These are phyloP conservation scores for Arbacia lixula DNA, from an alignment of 53 echinoderm and acorn worm genomes.

Conservation along the genomic window DNA sequence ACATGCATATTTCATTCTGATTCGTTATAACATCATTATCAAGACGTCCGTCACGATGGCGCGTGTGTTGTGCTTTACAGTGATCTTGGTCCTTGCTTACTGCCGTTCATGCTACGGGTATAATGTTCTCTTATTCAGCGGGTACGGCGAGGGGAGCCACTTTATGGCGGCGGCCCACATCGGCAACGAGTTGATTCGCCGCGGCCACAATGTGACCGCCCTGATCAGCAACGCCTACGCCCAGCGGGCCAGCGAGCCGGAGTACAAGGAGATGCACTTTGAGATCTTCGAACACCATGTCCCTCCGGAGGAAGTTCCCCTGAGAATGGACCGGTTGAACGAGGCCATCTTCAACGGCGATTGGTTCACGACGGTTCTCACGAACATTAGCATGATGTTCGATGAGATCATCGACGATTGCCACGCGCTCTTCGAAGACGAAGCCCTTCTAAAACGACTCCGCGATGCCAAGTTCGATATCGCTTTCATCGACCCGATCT, in stretches of 20 bases:
- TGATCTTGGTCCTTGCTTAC: too few relatives aligned
- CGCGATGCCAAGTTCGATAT: slow-evolving; percentile 35
- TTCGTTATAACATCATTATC: too few relatives aligned
- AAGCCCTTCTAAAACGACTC: not conserved
- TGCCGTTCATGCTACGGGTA: too few relatives aligned
- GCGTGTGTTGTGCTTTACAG: too few relatives aligned
- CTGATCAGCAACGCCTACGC: slow-evolving; percentile 34
- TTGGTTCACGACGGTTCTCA: not conserved
- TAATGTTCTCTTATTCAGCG: slow-evolving; percentile 30
- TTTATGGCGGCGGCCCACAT: slow-evolving; percentile 24
- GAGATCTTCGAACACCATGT: slow-evolving; percentile 37
- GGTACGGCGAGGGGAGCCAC: slow-evolving; percentile 44
- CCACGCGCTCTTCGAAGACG: slow-evolving; percentile 5
- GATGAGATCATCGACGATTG: slow-evolving; percentile 12
- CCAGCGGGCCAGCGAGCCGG: not conserved
- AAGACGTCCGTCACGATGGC: too few relatives aligned
- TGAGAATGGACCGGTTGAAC: not conserved
- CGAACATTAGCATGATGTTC: not conserved
- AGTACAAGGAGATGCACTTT: slow-evolving; percentile 18
- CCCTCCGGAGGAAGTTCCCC: slow-evolving; percentile 6
- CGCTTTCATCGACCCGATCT: slow-evolving; percentile 57
- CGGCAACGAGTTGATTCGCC: slow-evolving; percentile 3
- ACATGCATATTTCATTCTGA: too few relatives aligned
- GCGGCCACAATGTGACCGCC: slow-evolving; percentile 30
- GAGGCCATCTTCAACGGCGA: slow-evolving; percentile 32